Conservation (phyloP, 2,888 invertebrate genomes). For the Cosmia pyralina region DNA sequence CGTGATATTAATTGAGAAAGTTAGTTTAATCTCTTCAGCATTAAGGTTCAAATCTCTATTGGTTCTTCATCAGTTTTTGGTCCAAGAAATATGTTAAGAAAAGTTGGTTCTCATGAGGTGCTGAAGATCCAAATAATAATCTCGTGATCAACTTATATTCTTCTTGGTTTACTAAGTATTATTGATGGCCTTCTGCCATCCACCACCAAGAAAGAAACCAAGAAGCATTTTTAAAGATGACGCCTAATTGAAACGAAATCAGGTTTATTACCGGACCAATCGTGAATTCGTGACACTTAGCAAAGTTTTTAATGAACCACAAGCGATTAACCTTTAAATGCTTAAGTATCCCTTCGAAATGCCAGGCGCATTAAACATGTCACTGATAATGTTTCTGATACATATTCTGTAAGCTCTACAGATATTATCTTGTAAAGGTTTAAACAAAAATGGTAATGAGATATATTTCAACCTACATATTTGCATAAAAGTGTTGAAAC, state of each 20-base stretch:
- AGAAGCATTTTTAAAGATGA: conserved; percentile 10
- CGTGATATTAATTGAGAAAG: conserved; percentile 15
- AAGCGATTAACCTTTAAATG: conserved; percentile 77
- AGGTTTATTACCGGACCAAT: conserved; percentile 22
- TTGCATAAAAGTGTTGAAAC: conserved; percentile 10
- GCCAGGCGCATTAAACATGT: conserved; percentile 54
- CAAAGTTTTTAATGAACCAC: conserved; percentile 61
- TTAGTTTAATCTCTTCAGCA: conserved; percentile 8
- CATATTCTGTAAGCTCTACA: conserved; percentile 32
- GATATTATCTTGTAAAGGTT: conserved; percentile 46
- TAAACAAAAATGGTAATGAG: conserved; percentile 41
- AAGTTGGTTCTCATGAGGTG: not conserved
- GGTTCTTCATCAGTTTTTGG: not conserved
- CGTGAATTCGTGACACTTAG: conserved; percentile 66
- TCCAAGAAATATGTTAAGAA: not conserved
- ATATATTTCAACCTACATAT: conserved; percentile 14
- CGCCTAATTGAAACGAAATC: conserved; percentile 25
- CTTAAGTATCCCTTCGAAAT: conserved; percentile 65
- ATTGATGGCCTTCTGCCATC: not conserved
- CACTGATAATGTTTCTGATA: conserved; percentile 54
- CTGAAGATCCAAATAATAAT: not conserved
- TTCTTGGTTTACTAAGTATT: no score
- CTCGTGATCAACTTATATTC: not conserved
- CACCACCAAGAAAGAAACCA: conserved; percentile 7
- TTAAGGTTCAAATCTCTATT: conserved; percentile 10